phyloP scores from a whole-genome alignment of 2,113 vertebrate genomes.

The Oryzias curvinotus region DNA sequence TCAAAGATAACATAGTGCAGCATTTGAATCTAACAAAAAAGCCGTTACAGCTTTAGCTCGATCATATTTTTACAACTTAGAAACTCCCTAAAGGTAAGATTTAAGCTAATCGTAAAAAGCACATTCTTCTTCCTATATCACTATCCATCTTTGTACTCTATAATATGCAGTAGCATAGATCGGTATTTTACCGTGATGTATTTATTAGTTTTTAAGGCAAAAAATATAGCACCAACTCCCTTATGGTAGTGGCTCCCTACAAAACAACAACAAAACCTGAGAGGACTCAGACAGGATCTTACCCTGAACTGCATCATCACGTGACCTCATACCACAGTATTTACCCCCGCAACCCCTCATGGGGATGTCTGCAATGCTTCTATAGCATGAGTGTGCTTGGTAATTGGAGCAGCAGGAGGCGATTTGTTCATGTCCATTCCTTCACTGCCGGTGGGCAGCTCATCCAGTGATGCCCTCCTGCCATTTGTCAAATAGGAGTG shows the following conservation, averaged over 20 bases:
- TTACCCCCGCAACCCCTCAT: slow-evolving; percentile 41
- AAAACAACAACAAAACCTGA: slow-evolving; percentile 58
- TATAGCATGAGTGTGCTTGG: slow-evolving; percentile 54
- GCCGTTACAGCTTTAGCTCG: slow-evolving; percentile 24
- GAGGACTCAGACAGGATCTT: slow-evolving; percentile 53
- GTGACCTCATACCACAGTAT: slow-evolving; percentile 29
- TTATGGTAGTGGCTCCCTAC: not conserved
- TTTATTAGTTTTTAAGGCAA: too few relatives aligned
- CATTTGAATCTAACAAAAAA: slow-evolving; percentile 76
- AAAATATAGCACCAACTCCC: too few relatives aligned
- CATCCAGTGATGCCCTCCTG: slow-evolving; percentile 55
- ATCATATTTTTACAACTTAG: slow-evolving; percentile 64
- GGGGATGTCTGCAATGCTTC: slow-evolving; percentile 53
- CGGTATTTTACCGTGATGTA: too few relatives aligned
- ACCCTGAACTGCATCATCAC: slow-evolving; percentile 63
- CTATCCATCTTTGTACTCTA: too few relatives aligned
- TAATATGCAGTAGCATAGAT: too few relatives aligned
- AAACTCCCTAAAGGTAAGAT: slow-evolving; percentile 48
- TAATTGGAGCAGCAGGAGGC: slow-evolving; percentile 67
- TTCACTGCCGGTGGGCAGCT: slow-evolving; percentile 60
- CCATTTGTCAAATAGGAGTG: slow-evolving; percentile 69
- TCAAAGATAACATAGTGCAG: slow-evolving; percentile 67
- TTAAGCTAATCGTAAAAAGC: slow-evolving; percentile 44
- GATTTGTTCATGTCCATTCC: slow-evolving; percentile 65
- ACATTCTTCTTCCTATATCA: slow-evolving; percentile 39